Evolutionary conservation across 2,113 vertebrate species (phyloP).

Genomic region (Mesocricetus auratus): DNA sequence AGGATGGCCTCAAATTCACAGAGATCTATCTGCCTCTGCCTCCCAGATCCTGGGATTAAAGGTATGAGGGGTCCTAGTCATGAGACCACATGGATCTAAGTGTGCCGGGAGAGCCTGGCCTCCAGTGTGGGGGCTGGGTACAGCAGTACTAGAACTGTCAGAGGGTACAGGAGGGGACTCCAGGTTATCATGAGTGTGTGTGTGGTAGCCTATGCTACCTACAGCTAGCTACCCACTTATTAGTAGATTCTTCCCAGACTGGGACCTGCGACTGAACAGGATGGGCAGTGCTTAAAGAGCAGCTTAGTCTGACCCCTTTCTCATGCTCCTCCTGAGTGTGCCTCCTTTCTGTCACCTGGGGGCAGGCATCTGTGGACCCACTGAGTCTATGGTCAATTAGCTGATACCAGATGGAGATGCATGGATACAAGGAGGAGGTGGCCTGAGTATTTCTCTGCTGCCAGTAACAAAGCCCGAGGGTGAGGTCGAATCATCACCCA

Average conservation of each 20-base stretch:
- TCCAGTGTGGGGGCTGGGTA: not conserved
- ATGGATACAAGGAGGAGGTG: not conserved
- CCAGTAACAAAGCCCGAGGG: not conserved
- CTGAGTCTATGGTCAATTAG: conserved; percentile 36
- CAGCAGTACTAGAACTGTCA: not conserved
- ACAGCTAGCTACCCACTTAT: not conserved
- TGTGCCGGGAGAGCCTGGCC: no score
- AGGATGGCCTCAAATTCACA: no score
- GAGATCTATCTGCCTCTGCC: no score
- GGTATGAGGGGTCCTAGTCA: not conserved
- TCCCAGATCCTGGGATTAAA: no score
- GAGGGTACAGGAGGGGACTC: not conserved
- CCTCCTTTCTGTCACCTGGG: not conserved
- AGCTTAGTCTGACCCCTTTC: not conserved
- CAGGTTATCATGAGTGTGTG: not conserved
- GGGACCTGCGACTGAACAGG: not conserved
- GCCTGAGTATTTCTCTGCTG: conserved; percentile 11
- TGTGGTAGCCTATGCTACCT: not conserved
- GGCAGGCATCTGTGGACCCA: not conserved
- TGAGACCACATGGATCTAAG: not conserved
- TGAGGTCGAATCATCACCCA: conserved; percentile 32
- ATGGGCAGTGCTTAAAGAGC: conserved; percentile 28
- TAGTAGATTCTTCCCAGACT: not conserved
- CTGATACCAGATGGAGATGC: not conserved
- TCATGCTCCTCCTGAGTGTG: not conserved